Evolutionary conservation across 2,888 invertebrate species (phyloP), one percentile per base, ranked within the genome.

Genomic region (Dryadula phaetusa): DNA sequence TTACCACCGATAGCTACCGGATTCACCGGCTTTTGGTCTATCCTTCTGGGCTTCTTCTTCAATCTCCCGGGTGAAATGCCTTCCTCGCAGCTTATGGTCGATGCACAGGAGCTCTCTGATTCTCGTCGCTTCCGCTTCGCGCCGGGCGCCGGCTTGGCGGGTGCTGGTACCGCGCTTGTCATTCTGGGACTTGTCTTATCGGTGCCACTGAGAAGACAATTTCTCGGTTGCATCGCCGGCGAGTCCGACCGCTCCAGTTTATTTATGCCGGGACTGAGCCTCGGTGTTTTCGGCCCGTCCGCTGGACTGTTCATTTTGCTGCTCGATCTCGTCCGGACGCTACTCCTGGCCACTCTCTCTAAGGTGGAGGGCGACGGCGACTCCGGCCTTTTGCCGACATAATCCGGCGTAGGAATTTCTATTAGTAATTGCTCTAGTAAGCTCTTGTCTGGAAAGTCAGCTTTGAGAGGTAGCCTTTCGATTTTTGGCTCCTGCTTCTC

Each of bases 391-490:
- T 93, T 94, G 70, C 91, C 93, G 62, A 86, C 85, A 75, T 92
- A 93, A 61, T 94, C 93, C 32, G 92, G 87, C 70, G 94, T 91
- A 4, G 97, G 97, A 76, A 97, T 97, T 83, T 97, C 97, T 76
- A 97, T 97, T 1, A 97, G 93, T 76, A 97, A 93, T 81, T 97
- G 97, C 79, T 97, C 96, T 47, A 96, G 88, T 58, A 96, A 82
- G 63, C 95, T 95, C 77, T 94, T 94, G 77, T 94, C 90, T 66
- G 88, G 93, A 74, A 88, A 93, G 75, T 90, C 92, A 22, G 91
- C 92, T 70, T 93, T 92, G 12, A 92, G 74, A 16, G 88, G 87
- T 64, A 90, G 70, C 77, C 91, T 81, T 72, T 92, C 91, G 4
- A 87, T 70, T 67, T 84, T 83, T 6, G 81, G 76, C 58, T 85